These are phyloP conservation scores for Prorops nasuta DNA, from an alignment of 1,140 invertebrate species.

Conservation along the genomic window DNA sequence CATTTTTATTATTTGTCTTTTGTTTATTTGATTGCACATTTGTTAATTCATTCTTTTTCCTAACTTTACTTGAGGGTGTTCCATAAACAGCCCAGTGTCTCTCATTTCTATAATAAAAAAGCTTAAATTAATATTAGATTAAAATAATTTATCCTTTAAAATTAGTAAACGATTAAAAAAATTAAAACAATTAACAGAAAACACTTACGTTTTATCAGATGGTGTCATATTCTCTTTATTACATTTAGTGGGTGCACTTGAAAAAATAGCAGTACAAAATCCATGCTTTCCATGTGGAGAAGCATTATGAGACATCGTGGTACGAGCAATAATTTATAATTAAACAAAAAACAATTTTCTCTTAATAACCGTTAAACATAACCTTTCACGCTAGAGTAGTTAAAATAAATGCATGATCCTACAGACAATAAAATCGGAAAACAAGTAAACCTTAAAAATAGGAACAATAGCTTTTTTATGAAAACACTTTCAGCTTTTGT, in stretches of 20 bases:
- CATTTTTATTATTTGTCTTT: constrained; percentile 12
- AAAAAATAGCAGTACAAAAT: constrained; percentile 43
- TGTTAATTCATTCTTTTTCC: not conserved
- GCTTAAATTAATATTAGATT: not conserved
- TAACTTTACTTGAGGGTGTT: not conserved
- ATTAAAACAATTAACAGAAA: not conserved
- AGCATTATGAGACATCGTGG: constrained; percentile 20
- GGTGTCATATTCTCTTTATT: constrained; percentile 34
- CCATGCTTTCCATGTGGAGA: constrained; percentile 23
- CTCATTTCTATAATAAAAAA: constrained; percentile 1
- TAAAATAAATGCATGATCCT: not conserved
- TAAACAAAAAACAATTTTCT: not conserved
- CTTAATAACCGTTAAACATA: not conserved
- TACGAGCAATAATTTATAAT: no score
- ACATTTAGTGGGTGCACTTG: constrained; percentile 35
- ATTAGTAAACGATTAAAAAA: not conserved
- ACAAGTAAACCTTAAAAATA: not conserved
- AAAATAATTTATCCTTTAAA: not conserved
- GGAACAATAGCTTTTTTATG: not conserved
- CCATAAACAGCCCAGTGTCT: not conserved
- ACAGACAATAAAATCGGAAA: not conserved
- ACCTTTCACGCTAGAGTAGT: not conserved
- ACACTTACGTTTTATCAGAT: constrained; percentile 5
- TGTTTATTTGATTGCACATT: not conserved
- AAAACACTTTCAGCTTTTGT: no score